Evolutionary conservation across 2,888 invertebrate species (phyloP).

Genomic region (Adineta ricciae): DNA sequence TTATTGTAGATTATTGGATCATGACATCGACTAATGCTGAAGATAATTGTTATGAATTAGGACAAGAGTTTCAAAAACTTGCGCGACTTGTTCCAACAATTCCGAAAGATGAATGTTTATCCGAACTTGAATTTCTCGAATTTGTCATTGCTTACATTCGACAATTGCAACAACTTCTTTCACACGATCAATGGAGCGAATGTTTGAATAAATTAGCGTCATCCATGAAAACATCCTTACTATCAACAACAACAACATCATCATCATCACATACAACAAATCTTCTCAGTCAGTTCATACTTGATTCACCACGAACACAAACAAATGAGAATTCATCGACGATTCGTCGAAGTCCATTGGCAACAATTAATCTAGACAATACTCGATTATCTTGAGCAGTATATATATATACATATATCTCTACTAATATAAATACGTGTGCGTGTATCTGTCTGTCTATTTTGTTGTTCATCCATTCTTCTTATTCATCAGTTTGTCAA

Average conservation of each 20-base stretch:
- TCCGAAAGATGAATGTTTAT: neutral
- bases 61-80: neutral
- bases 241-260: neutral
- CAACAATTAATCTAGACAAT: neutral
- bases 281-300: neutral
- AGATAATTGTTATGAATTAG: neutral
- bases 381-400: constrained; percentile 1
- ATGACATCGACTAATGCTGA: neutral
- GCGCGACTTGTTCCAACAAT: neutral
- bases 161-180: neutral
- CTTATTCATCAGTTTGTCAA: neutral
- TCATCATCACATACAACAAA: neutral
- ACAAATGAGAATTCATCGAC: neutral
- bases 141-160: neutral
- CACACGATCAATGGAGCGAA: neutral
- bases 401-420: neutral
- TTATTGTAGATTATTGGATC: neutral
- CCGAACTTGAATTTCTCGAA: constrained; percentile 1
- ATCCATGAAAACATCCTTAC: neutral
- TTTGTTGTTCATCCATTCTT: neutral
- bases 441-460: neutral
- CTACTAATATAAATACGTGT: neutral
- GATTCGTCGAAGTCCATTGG: neutral
- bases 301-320: neutral
- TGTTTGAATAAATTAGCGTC: constrained; percentile 8